A percentile compares a stretch with the other conserved stretches of the same genome.
phyloP scores from a whole-genome alignment of 37 sponge, comb jelly and placozoan species.

The Halisarca cf. caerulea region DNA sequence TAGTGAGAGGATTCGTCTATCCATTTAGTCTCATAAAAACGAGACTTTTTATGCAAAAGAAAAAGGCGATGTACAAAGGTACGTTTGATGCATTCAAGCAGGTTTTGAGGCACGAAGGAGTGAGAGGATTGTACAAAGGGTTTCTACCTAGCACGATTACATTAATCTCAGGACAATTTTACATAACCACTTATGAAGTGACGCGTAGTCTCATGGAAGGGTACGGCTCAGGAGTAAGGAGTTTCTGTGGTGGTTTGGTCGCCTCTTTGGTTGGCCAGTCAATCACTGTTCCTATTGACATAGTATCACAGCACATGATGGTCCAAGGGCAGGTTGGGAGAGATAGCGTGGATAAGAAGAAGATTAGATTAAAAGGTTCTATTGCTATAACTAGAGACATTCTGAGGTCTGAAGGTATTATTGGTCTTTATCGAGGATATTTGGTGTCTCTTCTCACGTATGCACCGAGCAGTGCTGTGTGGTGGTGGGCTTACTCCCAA shows the following conservation, averaged over 20 bases:
- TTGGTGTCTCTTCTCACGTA: constrained; percentile 84
- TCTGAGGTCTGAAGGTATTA: constrained; percentile 53
- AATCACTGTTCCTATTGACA: constrained; percentile 88
- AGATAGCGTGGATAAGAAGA: constrained; percentile 43
- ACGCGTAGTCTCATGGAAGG: constrained; percentile 48
- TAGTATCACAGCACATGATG: constrained; percentile 90
- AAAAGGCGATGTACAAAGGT: constrained; percentile 77
- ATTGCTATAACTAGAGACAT: constrained; percentile 56
- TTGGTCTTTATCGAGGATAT: constrained; percentile 90
- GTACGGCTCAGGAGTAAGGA: constrained; percentile 67
- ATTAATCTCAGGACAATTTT: constrained; percentile 82
- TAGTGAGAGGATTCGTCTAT: constrained; percentile 77
- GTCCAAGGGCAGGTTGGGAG: constrained; percentile 74
- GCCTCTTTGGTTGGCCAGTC: constrained; percentile 89
- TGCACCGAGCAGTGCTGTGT: constrained; percentile 91
- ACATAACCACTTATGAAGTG: constrained; percentile 93
- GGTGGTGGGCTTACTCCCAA: constrained; percentile 84
- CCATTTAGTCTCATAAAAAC: constrained; percentile 93
- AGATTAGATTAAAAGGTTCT: constrained; percentile 34
- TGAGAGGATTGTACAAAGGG: constrained; percentile 91
- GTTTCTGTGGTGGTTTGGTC: constrained; percentile 74
- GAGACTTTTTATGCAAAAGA: constrained; percentile 86
- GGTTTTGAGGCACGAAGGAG: constrained; percentile 77
- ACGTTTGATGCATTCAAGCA: constrained; percentile 86
- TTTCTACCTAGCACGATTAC: constrained; percentile 73